These are phyloP conservation scores for Ochropacha duplaris DNA, from an alignment of 2,888 invertebrate species.

Conservation along the genomic window DNA sequence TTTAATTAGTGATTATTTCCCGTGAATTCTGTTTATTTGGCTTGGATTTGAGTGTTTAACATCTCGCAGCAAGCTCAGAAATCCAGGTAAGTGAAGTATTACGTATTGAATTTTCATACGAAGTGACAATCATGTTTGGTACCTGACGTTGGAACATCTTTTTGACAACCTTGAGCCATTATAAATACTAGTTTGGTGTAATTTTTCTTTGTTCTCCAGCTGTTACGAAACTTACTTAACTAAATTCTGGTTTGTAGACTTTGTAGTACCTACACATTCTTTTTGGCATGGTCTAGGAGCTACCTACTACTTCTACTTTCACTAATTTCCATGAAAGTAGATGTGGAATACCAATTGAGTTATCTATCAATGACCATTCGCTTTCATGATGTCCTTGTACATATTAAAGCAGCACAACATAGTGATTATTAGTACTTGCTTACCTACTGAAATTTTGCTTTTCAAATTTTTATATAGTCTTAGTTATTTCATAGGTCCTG, in stretches of 20 bases:
- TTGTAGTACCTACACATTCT: neutral
- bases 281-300: neutral
- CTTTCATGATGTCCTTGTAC: no score
- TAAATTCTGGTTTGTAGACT: neutral
- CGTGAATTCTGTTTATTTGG: slow-evolving; percentile 40
- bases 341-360: no score
- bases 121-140: slow-evolving; percentile 59
- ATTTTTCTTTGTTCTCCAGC: slow-evolving; percentile 58
- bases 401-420: no score
- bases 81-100: slow-evolving; percentile 64
- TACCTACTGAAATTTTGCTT: no score
- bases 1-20: slow-evolving; percentile 52
- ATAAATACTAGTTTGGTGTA: slow-evolving; percentile 46
- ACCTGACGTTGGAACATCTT: slow-evolving; percentile 48
- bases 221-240: neutral
- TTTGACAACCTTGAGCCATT: slow-evolving; percentile 73
- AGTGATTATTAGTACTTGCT: no score
- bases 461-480: no score
- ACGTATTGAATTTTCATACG: slow-evolving; percentile 61
- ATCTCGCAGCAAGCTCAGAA: slow-evolving; percentile 26
- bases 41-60: slow-evolving; percentile 52
- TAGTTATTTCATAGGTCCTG: no score
- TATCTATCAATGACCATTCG: no score
- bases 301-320: no score
- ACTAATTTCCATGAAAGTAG: no score